phyloP scores from a whole-genome alignment of 2,113 vertebrate species.

The Mola mola region DNA sequence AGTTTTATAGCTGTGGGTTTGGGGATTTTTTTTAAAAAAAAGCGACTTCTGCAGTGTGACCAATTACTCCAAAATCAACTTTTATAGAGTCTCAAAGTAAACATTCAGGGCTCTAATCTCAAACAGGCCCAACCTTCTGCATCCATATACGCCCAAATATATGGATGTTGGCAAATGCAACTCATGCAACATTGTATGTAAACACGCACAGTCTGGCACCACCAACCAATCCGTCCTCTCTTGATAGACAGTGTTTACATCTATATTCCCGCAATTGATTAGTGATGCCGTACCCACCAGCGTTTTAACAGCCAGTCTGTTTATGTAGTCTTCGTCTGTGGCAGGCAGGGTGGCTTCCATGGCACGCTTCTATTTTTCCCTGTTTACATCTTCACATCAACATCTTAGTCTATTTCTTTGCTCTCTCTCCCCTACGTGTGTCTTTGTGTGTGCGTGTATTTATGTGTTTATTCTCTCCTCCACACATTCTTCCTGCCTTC shows the following conservation, averaged over 20 bases:
- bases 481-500: constrained; percentile 31
- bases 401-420: constrained; percentile 20
- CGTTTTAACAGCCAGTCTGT: constrained; percentile 41
- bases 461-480: constrained; percentile 38
- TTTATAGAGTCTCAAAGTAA: constrained; percentile 41
- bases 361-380: constrained; percentile 37
- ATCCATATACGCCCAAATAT: constrained; percentile 11
- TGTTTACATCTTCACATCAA: constrained; percentile 51
- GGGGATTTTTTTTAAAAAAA: constrained; percentile 49
- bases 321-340: constrained; percentile 29
- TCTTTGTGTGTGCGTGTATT: background rate
- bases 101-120: constrained; percentile 40
- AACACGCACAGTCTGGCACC: constrained; percentile 27
- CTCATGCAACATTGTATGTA: constrained; percentile 1
- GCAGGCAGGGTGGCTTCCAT: constrained; percentile 26
- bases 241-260: constrained; percentile 50
- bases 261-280: constrained; percentile 42
- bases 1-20: constrained; percentile 45
- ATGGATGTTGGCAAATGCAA: background rate
- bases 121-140: constrained; percentile 19
- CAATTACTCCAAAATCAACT: constrained; percentile 20
- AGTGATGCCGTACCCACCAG: background rate
- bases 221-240: constrained; percentile 19
- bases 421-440: too few relatives aligned
- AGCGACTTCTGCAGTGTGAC: constrained; percentile 33